Percentiles rank a stretch among this genome's conserved stretches.
Conservation (phyloP, 1,140 invertebrate species). For the Papilio polytes region DNA sequence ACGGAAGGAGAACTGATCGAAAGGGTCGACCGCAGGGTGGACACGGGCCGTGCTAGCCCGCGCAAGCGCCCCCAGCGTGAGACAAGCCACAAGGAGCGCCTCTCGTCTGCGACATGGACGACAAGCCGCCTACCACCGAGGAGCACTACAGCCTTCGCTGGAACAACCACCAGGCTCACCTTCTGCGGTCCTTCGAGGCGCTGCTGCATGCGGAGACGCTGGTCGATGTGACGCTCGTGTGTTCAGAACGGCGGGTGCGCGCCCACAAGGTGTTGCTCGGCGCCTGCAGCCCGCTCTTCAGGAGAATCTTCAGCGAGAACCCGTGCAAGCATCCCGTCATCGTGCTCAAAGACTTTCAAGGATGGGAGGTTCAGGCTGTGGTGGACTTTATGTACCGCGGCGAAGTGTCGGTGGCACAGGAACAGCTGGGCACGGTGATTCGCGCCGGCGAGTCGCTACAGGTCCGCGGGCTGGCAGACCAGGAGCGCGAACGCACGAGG, state of each 20-base stretch:
- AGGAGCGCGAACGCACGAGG: conserved; percentile 82
- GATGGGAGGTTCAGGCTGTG: conserved; percentile 93
- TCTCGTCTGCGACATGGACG: conserved; percentile 68
- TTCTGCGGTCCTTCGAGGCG: conserved; percentile 93
- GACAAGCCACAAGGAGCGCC: conserved; percentile 43
- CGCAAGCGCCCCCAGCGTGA: conserved; percentile 67
- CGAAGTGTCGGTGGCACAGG: conserved; percentile 93
- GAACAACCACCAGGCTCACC: conserved; percentile 96
- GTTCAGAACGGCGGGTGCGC: conserved; percentile 91
- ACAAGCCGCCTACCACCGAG: conserved; percentile 78
- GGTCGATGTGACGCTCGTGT: conserved; percentile 95
- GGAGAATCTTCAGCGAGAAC: conserved; percentile 94
- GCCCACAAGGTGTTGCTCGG: conserved; percentile 96
- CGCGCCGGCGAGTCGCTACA: conserved; percentile 94
- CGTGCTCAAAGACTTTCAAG: conserved; percentile 94
- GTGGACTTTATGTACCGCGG: conserved; percentile 97
- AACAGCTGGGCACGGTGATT: conserved; percentile 91
- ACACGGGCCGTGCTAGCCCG: conserved; percentile 69
- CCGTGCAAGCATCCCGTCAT: conserved; percentile 97
- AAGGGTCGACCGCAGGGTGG: conserved; percentile 72
- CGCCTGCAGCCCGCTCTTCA: conserved; percentile 95
- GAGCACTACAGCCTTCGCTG: conserved; percentile 95
- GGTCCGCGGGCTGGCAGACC: conserved; percentile 90
- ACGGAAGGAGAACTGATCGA: conserved; percentile 67
- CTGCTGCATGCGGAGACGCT: conserved; percentile 92